phyloP scores from a whole-genome alignment of 2,113 vertebrate genomes.

The Podiceps cristatus region DNA sequence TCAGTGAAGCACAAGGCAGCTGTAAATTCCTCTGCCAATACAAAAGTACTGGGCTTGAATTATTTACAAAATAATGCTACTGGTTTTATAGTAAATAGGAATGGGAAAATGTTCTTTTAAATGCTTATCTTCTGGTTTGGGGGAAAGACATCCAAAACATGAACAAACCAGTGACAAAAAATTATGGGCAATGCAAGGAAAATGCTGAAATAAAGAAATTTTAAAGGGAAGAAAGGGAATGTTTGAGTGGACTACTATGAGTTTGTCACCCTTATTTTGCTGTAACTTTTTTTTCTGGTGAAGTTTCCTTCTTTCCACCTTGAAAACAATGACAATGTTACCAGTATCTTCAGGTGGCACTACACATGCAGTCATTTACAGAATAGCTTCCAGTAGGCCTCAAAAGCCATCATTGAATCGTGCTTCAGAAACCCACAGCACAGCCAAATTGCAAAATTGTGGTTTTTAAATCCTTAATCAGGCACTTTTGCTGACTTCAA shows the following conservation, averaged over 20 bases:
- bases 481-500: conserved; percentile 51
- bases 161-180: neutral
- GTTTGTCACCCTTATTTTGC: neutral
- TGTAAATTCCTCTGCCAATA: neutral
- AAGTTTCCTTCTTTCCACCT: neutral
- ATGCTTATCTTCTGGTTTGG: neutral
- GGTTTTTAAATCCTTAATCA: conserved; percentile 45
- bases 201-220: neutral
- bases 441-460: neutral
- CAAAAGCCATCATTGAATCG: neutral
- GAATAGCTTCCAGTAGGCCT: conserved; percentile 8
- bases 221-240: neutral
- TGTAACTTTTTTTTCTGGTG: neutral
- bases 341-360: neutral
- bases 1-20: neutral
- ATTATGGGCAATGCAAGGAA: neutral
- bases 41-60: conserved; percentile 35
- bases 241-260: neutral
- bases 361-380: neutral
- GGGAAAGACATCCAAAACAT: neutral
- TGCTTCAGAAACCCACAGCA: conserved; percentile 13
- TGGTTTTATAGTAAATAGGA: neutral
- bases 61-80: neutral
- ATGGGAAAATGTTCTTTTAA: conserved; percentile 2
- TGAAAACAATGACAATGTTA: neutral